Percentiles rank a stretch among this genome's conserved stretches.
These are phyloP conservation scores for Hydractinia echinata DNA, from an alignment of 30 jellyfish, hydroid and myxozoan genomes.

Conservation along the genomic window DNA sequence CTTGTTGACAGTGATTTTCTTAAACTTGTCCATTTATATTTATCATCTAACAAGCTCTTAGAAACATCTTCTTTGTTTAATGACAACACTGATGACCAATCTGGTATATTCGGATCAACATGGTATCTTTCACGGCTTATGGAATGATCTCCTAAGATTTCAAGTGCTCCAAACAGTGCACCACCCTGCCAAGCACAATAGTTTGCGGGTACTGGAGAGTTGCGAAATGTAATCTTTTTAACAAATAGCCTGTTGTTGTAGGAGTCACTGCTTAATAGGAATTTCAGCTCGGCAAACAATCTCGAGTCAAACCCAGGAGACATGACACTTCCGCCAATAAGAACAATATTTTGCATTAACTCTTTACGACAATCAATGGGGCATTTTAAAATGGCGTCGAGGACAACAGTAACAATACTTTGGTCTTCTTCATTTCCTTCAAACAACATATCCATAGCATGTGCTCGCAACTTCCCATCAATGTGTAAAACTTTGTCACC, in stretches of 20 bases:
- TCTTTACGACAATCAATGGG: slow-evolving; percentile 91
- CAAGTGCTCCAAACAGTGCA: slow-evolving; percentile 87
- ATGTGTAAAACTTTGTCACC: slow-evolving; percentile 41
- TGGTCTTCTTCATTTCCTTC: slow-evolving; percentile 80
- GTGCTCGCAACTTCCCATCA: slow-evolving; percentile 69
- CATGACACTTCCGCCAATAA: slow-evolving; percentile 87
- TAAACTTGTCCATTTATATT: slow-evolving; percentile 59
- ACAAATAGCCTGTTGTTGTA: slow-evolving; percentile 58
- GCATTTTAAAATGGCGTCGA: slow-evolving; percentile 72
- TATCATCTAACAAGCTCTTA: slow-evolving; percentile 33
- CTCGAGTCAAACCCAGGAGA: slow-evolving; percentile 88
- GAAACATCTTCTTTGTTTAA: slow-evolving; percentile 29
- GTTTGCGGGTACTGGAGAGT: slow-evolving; percentile 83
- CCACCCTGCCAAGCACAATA: slow-evolving; percentile 93
- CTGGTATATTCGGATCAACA: slow-evolving; percentile 60
- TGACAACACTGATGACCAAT: slow-evolving; percentile 76
- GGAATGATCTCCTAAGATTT: slow-evolving; percentile 69
- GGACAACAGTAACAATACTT: slow-evolving; percentile 62
- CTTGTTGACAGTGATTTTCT: slow-evolving; percentile 52
- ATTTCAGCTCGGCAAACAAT: slow-evolving; percentile 58
- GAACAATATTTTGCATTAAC: slow-evolving; percentile 68
- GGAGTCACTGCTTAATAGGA: slow-evolving; percentile 35
- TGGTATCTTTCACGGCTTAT: slow-evolving; percentile 71
- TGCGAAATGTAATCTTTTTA: slow-evolving; percentile 42
- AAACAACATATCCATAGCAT: slow-evolving; percentile 58